Conservation (phyloP, 2,888 invertebrate genomes). For the Prosapia bicincta region DNA sequence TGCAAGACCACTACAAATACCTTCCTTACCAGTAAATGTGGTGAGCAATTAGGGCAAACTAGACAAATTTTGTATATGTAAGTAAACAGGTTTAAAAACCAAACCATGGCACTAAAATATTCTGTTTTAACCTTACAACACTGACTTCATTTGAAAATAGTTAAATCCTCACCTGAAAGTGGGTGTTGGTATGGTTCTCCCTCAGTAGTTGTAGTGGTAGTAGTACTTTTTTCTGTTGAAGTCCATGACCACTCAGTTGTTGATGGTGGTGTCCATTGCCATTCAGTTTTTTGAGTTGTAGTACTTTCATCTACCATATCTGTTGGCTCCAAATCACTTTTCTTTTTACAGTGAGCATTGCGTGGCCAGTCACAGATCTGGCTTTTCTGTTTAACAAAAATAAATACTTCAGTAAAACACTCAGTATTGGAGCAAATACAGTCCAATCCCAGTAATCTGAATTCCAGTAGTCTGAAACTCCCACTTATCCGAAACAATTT, state of each 20-base stretch:
- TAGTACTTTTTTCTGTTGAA: constrained; percentile 24
- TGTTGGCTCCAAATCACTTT: constrained; percentile 11
- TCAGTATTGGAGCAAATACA: too few species aligned
- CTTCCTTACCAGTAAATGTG: too few species aligned
- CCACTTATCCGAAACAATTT: too few species aligned
- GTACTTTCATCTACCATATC: background rate
- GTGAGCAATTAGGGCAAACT: too few species aligned
- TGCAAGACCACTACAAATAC: too few species aligned
- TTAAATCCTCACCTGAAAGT: constrained; percentile 35
- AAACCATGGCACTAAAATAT: too few species aligned
- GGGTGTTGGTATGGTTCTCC: constrained; percentile 41
- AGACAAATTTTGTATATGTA: too few species aligned
- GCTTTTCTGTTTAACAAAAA: constrained; percentile 29
- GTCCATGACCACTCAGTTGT: constrained; percentile 39
- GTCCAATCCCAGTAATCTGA: too few species aligned
- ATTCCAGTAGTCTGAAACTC: too few species aligned
- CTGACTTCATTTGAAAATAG: background rate
- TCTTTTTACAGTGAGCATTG: constrained; percentile 10
- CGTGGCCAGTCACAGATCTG: constrained; percentile 40
- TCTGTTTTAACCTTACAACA: too few species aligned
- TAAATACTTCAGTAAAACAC: background rate
- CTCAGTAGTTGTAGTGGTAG: constrained; percentile 39
- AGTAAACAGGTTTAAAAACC: too few species aligned
- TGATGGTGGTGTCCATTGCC: constrained; percentile 34
- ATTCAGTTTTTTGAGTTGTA: constrained; percentile 18